These are phyloP conservation scores for Criorhina ranunculi DNA, from an alignment of 2,888 invertebrate species.

Conservation along the genomic window DNA sequence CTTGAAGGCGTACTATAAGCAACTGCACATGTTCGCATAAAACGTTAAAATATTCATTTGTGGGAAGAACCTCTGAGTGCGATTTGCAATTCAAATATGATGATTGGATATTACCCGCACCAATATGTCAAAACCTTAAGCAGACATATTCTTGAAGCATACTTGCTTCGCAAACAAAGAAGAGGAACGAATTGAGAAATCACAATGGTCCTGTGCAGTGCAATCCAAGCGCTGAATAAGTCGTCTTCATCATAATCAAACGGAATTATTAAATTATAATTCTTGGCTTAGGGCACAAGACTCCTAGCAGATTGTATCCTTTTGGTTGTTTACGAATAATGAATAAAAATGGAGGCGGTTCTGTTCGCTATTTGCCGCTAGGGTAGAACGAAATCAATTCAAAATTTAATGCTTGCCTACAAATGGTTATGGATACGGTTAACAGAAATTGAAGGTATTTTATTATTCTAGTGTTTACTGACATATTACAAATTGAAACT, in stretches of 20 bases:
- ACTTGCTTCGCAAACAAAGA: slow-evolving; percentile 42
- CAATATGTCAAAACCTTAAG: slow-evolving; percentile 75
- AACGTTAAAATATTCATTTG: slow-evolving; percentile 41
- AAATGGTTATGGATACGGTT: not conserved
- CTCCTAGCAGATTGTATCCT: slow-evolving; percentile 17
- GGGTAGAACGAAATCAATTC: slow-evolving; percentile 26
- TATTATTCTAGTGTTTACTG: slow-evolving; percentile 2
- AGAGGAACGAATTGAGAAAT: slow-evolving; percentile 42
- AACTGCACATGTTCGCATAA: slow-evolving; percentile 17
- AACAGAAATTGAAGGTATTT: not conserved
- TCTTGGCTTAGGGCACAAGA: slow-evolving; percentile 41
- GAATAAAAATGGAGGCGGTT: slow-evolving; percentile 41
- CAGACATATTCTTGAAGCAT: slow-evolving; percentile 48
- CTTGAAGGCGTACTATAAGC: slow-evolving; percentile 43
- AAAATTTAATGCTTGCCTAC: slow-evolving; percentile 18
- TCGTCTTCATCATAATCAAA: slow-evolving; percentile 63
- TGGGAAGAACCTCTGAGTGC: slow-evolving; percentile 61
- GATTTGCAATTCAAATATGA: slow-evolving; percentile 76
- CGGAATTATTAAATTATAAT: slow-evolving; percentile 71
- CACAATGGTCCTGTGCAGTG: slow-evolving; percentile 32
- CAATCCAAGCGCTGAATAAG: slow-evolving; percentile 49
- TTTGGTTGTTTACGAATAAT: slow-evolving; percentile 38
- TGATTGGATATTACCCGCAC: slow-evolving; percentile 73
- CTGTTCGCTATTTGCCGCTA: slow-evolving; percentile 1
- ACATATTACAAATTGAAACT: not conserved